These are phyloP conservation scores for Okapia johnstoni DNA, from an alignment of 2,113 vertebrate genomes.

Conservation along the genomic window DNA sequence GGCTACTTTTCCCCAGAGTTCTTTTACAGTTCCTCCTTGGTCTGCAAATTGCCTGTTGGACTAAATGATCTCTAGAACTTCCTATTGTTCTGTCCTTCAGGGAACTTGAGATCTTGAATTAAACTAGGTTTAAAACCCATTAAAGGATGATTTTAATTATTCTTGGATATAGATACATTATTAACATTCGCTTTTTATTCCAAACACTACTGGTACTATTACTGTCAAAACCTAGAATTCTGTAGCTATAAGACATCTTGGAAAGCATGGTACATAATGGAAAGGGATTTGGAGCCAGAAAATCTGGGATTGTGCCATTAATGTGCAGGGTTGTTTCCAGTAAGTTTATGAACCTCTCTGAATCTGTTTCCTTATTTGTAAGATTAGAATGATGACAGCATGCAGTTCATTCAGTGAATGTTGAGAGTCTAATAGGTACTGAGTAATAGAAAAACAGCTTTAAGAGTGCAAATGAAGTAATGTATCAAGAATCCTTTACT, in stretches of 20 bases:
- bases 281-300: constrained; percentile 15
- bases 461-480: not conserved
- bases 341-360: not conserved
- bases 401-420: not conserved
- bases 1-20: not conserved
- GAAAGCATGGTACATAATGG: not conserved
- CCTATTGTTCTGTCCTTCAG: not conserved
- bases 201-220: not conserved
- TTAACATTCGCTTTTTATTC: not conserved
- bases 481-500: not conserved
- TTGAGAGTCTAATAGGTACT: not conserved
- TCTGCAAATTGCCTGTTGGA: not conserved
- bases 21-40: not conserved
- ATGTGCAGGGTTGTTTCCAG: not conserved
- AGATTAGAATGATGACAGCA: not conserved
- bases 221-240: not conserved
- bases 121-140: not conserved
- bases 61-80: not conserved
- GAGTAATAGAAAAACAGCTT: not conserved
- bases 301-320: not conserved
- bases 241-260: not conserved
- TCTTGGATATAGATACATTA: not conserved
- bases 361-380: not conserved
- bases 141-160: not conserved
- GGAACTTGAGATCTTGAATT: not conserved